These are phyloP conservation scores for Laupala kohalensis DNA, from an alignment of 1,140 invertebrate species.

Conservation along the genomic window DNA sequence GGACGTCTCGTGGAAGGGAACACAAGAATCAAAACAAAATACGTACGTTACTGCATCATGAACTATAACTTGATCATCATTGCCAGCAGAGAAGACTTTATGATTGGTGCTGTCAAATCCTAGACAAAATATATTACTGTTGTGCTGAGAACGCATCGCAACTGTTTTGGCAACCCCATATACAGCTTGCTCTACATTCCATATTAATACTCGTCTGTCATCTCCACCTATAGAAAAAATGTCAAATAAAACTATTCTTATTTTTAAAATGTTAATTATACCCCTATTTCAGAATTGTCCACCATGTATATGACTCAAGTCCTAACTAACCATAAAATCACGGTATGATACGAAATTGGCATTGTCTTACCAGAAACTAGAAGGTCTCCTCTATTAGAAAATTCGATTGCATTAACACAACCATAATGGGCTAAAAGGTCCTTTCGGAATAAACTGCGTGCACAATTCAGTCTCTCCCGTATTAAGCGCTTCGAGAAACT, in stretches of 20 bases:
- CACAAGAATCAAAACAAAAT: background rate
- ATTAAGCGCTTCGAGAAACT: conserved; percentile 41
- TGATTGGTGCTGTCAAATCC: conserved; percentile 66
- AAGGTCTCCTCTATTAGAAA: conserved; percentile 72
- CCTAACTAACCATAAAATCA: no score
- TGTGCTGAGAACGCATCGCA: conserved; percentile 68
- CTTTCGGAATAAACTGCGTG: conserved; percentile 65
- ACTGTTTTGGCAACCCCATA: conserved; percentile 44
- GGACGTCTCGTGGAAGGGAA: background rate
- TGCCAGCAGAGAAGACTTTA: conserved; percentile 82
- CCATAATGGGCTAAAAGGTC: conserved; percentile 83
- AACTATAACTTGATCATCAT: conserved; percentile 86
- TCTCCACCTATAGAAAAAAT: conserved; percentile 90
- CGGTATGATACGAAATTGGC: no score
- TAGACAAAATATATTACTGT: conserved; percentile 87
- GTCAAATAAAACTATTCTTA: no score
- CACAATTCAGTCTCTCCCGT: conserved; percentile 43
- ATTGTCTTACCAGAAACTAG: conserved; percentile 66
- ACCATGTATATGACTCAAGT: no score
- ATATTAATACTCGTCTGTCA: conserved; percentile 77
- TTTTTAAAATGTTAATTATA: no score
- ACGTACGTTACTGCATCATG: conserved; percentile 68
- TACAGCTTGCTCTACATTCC: conserved; percentile 70
- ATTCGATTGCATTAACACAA: conserved; percentile 94
- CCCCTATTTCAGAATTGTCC: no score